Evolutionary conservation across 2,797 vertebrate species (phyloP), one percentile per base, ranked within the genome.

Genomic region (Pogonophryne albipinna): DNA sequence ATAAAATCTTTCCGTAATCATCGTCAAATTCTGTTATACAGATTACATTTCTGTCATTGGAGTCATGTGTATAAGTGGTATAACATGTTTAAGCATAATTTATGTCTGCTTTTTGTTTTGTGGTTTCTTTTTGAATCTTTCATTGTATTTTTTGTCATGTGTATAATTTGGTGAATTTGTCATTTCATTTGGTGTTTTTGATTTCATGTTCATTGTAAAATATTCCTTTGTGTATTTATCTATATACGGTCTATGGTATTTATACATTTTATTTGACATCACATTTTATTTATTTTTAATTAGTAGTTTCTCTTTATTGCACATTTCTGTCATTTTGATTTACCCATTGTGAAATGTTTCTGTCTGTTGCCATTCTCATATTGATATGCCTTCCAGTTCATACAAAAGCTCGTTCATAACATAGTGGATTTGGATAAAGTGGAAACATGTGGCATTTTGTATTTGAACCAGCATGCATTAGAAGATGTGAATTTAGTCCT

Each of bases 401-500:
- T 64, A 23, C 41, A 69, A 70, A 80, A 71, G 55, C 75, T 70
- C 79, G 75, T 83, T 27, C 84, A 58, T 19, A 63, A 8, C 31
- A 46, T 64, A 66, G 31, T 68, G 73, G 66, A 63, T 87, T 79
- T 81, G 57, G 57, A 71, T 84, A 46, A 79, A 80, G 31, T 68
- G 53, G 7, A 65, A 71, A 66, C 62, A n/a, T 83, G 57, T 71
- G 16, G n/a, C 16, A 68, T 82, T 85, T 79, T 82, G 66, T 69
- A 42, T 76, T 78, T 74, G 13, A 66, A 23, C 12, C 71, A 49
- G 74, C 49, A 44, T 65, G 80, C 41, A 68, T 83, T 66, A 85
- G 45, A 62, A n/a, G 68, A 81, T 74, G 77, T 79, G 66, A 51
- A 58, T 13, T 76, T 79, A 85, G 87, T 89, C 85, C 84, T 67